phyloP scores from a whole-genome alignment of 2,888 invertebrate genomes.

The Xylota sylvarum region DNA sequence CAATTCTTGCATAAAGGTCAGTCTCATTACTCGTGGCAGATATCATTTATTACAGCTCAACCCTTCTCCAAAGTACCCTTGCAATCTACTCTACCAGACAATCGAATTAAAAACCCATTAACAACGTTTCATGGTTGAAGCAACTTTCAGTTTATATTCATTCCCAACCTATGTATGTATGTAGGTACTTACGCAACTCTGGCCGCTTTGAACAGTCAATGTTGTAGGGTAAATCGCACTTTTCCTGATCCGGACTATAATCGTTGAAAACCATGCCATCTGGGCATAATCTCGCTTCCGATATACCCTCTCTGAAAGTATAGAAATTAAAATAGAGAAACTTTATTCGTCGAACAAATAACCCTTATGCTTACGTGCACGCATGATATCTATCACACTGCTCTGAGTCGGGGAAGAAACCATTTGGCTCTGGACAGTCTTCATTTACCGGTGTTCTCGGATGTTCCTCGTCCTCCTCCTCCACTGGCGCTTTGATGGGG shows the following conservation, averaged over 20 bases:
- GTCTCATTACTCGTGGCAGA: background rate
- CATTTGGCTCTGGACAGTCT: slow-evolving; percentile 92
- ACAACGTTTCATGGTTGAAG: slow-evolving; percentile 33
- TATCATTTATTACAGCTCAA: slow-evolving; percentile 8
- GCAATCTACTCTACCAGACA: slow-evolving; percentile 11
- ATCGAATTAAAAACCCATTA: slow-evolving; percentile 59
- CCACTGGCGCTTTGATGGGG: slow-evolving; percentile 80
- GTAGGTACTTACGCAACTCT: slow-evolving; percentile 90
- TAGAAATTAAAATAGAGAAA: slow-evolving; percentile 47
- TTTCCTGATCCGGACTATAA: slow-evolving; percentile 92
- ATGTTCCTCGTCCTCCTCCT: slow-evolving; percentile 84
- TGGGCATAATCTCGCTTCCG: slow-evolving; percentile 92
- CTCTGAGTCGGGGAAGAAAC: slow-evolving; percentile 93
- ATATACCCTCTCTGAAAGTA: slow-evolving; percentile 88
- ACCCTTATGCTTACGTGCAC: slow-evolving; percentile 86
- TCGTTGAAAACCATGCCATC: slow-evolving; percentile 97
- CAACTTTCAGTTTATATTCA: slow-evolving; percentile 3
- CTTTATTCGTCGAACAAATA: slow-evolving; percentile 51
- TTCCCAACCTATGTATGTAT: background rate
- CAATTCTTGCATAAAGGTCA: background rate
- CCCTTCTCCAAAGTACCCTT: slow-evolving; percentile 38
- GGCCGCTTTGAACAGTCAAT: slow-evolving; percentile 92
- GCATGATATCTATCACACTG: slow-evolving; percentile 96
- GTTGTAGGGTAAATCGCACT: slow-evolving; percentile 94
- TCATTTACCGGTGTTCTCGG: slow-evolving; percentile 85